Evolutionary conservation across 2,797 vertebrate species (phyloP).

Genomic region (Schizothorax lantsangensis): DNA sequence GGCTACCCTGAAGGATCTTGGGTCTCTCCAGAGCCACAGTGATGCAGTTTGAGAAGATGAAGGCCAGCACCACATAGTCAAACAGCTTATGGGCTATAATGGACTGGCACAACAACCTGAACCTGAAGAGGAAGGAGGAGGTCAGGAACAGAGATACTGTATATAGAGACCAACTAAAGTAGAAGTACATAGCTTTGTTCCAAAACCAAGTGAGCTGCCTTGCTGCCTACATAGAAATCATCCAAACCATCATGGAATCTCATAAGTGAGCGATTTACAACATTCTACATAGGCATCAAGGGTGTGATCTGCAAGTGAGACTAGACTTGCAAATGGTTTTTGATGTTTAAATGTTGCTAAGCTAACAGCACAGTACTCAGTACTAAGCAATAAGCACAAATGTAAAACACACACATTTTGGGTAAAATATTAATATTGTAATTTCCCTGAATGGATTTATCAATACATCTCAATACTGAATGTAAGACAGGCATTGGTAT

Average conservation of each 20-base stretch:
- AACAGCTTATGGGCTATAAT: constrained; percentile 96
- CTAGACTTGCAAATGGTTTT: neutral
- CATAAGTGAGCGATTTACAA: neutral
- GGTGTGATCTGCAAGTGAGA: neutral
- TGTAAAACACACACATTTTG: neutral
- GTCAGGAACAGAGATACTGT: neutral
- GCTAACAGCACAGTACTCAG: neutral
- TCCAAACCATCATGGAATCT: neutral
- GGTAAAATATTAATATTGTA: neutral
- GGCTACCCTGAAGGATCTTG: constrained; percentile 90
- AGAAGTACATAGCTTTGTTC: no score
- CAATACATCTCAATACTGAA: no score
- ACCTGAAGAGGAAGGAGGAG: constrained; percentile 73
- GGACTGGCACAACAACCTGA: constrained; percentile 92
- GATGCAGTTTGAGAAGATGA: constrained; percentile 99
- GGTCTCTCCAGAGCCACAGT: constrained; percentile 97
- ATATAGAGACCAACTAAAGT: neutral
- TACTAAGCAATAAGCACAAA: neutral
- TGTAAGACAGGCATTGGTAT: no score
- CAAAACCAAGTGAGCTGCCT: no score
- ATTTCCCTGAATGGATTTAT: neutral
- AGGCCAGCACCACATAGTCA: constrained; percentile 93
- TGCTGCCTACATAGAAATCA: no score
- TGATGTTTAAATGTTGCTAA: neutral
- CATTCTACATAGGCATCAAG: neutral